A percentile compares a stretch with the other conserved stretches of the same genome.
These are phyloP conservation scores for Protodeltote pygarga DNA, from an alignment of 2,888 invertebrate genomes.

Conservation along the genomic window DNA sequence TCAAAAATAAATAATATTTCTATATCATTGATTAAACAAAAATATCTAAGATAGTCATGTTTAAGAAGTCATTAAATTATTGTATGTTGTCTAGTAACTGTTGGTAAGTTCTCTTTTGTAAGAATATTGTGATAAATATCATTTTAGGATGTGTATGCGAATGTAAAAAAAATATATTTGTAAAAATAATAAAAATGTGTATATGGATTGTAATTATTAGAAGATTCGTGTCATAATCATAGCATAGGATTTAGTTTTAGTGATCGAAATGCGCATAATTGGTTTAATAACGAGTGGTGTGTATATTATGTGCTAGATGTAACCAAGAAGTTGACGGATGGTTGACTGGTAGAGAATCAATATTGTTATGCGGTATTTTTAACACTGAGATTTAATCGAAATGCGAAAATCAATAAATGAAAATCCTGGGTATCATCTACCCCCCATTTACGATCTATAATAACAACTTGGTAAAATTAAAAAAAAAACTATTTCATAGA, in stretches of 20 bases:
- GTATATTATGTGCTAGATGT: not conserved
- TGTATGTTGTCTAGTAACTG: slow-evolving; percentile 71
- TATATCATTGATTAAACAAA: slow-evolving; percentile 38
- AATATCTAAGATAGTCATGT: slow-evolving; percentile 65
- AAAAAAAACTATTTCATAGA: too few relatives aligned
- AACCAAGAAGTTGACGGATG: too few relatives aligned
- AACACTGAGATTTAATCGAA: too few relatives aligned
- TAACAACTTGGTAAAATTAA: too few relatives aligned
- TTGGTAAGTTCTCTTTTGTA: slow-evolving; percentile 61
- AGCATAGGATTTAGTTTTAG: slow-evolving; percentile 47
- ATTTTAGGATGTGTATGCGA: slow-evolving; percentile 65
- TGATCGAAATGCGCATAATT: slow-evolving; percentile 28
- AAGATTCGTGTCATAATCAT: slow-evolving; percentile 67
- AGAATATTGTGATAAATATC: slow-evolving; percentile 79
- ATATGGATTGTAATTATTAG: slow-evolving; percentile 70
- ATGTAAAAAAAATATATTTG: slow-evolving; percentile 61
- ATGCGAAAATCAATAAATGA: too few relatives aligned
- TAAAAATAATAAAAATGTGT: slow-evolving; percentile 58
- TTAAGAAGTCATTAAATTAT: slow-evolving; percentile 80
- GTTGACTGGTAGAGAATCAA: too few relatives aligned
- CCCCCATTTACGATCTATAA: too few relatives aligned
- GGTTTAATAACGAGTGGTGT: slow-evolving; percentile 13
- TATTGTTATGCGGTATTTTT: too few relatives aligned
- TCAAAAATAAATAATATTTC: slow-evolving; percentile 34
- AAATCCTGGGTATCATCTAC: too few relatives aligned